Conservation (phyloP, 2,888 invertebrate species). For the Eupsilia transversa region DNA sequence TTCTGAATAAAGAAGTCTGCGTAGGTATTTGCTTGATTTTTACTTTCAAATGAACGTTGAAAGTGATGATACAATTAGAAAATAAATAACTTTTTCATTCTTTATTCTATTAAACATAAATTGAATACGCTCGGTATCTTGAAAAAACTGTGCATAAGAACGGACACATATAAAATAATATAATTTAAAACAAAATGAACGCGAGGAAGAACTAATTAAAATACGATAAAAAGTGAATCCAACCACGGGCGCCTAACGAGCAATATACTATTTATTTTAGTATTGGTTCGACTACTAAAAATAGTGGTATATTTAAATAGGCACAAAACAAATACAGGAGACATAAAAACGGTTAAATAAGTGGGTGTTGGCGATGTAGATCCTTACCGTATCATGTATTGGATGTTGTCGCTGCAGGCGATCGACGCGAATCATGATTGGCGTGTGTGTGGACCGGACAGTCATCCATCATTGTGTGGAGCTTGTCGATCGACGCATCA, state of each 20-base stretch:
- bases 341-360: slow-evolving; percentile 59
- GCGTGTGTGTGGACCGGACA: slow-evolving; percentile 67
- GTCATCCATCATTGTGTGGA: slow-evolving; percentile 71
- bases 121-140: slow-evolving; percentile 44
- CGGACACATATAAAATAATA: slow-evolving; percentile 40
- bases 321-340: slow-evolving; percentile 50
- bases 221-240: slow-evolving; percentile 55
- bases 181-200: slow-evolving; percentile 45
- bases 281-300: slow-evolving; percentile 44
- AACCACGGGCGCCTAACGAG: slow-evolving; percentile 54
- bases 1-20: slow-evolving; percentile 76
- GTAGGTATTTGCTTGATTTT: slow-evolving; percentile 77
- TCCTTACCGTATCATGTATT: slow-evolving; percentile 68
- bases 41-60: slow-evolving; percentile 74
- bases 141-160: slow-evolving; percentile 30
- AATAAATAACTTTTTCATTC: slow-evolving; percentile 42
- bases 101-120: slow-evolving; percentile 47
- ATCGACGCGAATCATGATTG: slow-evolving; percentile 66
- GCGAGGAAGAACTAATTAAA: slow-evolving; percentile 56
- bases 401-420: slow-evolving; percentile 70
- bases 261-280: slow-evolving; percentile 58
- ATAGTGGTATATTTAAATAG: slow-evolving; percentile 59
- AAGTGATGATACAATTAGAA: slow-evolving; percentile 71
- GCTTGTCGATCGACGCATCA: slow-evolving; percentile 64
- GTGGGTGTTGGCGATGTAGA: slow-evolving; percentile 60